A percentile compares a stretch with the other conserved stretches of the same genome.
phyloP scores from a whole-genome alignment of 1,140 invertebrate species.

The Drosophila littoralis region DNA sequence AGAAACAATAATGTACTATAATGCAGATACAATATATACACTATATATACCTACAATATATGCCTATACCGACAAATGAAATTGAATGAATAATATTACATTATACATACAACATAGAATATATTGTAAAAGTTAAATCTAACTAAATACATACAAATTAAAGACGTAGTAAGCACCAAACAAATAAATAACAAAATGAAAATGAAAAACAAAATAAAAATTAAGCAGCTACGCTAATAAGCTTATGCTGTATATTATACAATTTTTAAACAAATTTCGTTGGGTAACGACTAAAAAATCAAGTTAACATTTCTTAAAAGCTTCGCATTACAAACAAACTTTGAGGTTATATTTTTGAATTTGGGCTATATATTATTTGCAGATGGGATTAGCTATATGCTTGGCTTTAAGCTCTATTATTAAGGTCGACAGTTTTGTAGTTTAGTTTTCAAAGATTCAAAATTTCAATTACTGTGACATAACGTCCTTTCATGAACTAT shows the following conservation, averaged over 20 bases:
- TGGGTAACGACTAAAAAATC: background rate
- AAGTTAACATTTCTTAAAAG: too few relatives aligned
- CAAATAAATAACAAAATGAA: constrained; percentile 52
- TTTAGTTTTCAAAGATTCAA: too few relatives aligned
- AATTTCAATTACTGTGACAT: too few relatives aligned
- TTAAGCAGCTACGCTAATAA: constrained; percentile 1
- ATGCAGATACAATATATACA: constrained; percentile 78
- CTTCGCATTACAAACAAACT: too few relatives aligned
- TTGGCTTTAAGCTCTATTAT: too few relatives aligned
- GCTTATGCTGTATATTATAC: background rate
- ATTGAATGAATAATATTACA: constrained; percentile 66
- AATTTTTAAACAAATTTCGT: background rate
- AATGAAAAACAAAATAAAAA: constrained; percentile 14
- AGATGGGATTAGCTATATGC: too few relatives aligned
- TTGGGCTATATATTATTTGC: too few relatives aligned
- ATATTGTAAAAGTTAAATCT: constrained; percentile 77
- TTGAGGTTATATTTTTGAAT: too few relatives aligned
- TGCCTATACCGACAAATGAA: constrained; percentile 74
- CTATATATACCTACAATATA: constrained; percentile 81
- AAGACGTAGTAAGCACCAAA: constrained; percentile 79
- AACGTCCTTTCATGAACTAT: too few relatives aligned
- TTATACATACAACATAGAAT: constrained; percentile 57
- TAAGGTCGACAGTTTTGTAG: too few relatives aligned
- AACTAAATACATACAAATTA: constrained; percentile 74
- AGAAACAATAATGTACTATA: constrained; percentile 83